These are phyloP conservation scores for Epinephelus malabaricus DNA, from an alignment of 2,797 vertebrate genomes.

Conservation along the genomic window DNA sequence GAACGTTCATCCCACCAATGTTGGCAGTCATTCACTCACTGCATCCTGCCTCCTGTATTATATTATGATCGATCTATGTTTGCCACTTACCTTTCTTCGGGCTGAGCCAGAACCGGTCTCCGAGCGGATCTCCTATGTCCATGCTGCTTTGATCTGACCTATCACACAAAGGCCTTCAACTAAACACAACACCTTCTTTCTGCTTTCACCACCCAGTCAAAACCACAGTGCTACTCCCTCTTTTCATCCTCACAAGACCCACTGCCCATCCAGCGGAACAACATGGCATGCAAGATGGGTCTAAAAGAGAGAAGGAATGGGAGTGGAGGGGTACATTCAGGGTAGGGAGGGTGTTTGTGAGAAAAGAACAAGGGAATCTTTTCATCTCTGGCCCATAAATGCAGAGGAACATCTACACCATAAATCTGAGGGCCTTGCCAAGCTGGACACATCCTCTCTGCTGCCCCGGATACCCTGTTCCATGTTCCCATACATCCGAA, in stretches of 20 bases:
- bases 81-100: slow-evolving; percentile 85
- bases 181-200: slow-evolving; percentile 39
- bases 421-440: slow-evolving; percentile 82
- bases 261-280: slow-evolving; percentile 43
- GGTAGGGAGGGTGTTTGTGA: slow-evolving; percentile 73
- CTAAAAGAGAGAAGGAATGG: slow-evolving; percentile 60
- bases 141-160: slow-evolving; percentile 63
- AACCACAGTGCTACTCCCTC: slow-evolving; percentile 51
- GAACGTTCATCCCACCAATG: slow-evolving; percentile 34
- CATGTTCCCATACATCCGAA: slow-evolving; percentile 71
- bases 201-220: slow-evolving; percentile 43
- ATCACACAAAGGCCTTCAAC: slow-evolving; percentile 22
- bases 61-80: neutral
- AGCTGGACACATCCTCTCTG: slow-evolving; percentile 70
- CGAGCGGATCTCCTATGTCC: slow-evolving; percentile 82
- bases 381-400: slow-evolving; percentile 83
- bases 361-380: slow-evolving; percentile 85
- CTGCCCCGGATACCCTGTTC: slow-evolving; percentile 71
- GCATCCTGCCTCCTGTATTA: neutral
- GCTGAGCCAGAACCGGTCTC: slow-evolving; percentile 89
- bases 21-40: neutral
- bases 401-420: slow-evolving; percentile 78
- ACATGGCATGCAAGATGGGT: slow-evolving; percentile 64
- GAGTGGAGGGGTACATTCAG: slow-evolving; percentile 69
- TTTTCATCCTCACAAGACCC: slow-evolving; percentile 64